Conservation (phyloP, 1,140 invertebrate genomes). For the Macrocentrus cingulum region DNA sequence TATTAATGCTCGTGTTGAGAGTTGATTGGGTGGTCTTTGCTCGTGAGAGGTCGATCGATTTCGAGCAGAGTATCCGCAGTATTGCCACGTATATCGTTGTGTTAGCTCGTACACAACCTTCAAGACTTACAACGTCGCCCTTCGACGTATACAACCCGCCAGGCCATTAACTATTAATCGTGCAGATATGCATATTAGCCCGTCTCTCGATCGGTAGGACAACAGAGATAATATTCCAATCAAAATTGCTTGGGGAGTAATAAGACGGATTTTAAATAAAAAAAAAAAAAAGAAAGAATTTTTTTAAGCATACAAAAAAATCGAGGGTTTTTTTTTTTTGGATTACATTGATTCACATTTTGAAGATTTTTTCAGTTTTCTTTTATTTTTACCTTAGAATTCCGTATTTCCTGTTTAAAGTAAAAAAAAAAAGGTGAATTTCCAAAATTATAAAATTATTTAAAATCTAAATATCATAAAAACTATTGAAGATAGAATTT, state of each 20-base stretch:
- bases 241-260: constrained; percentile 1
- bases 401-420: too few species aligned
- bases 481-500: too few species aligned
- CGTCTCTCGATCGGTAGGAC: constrained; percentile 26
- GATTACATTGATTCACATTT: too few species aligned
- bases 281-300: background rate
- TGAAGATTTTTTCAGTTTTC: too few species aligned
- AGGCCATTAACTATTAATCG: constrained; percentile 45
- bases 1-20: background rate
- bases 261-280: background rate
- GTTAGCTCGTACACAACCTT: background rate
- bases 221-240: constrained; percentile 43
- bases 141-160: constrained; percentile 21
- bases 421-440: too few species aligned
- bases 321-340: too few species aligned
- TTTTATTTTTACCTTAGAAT: too few species aligned
- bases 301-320: too few species aligned
- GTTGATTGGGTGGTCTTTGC: constrained; percentile 24
- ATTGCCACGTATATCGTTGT: background rate
- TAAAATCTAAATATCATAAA: too few species aligned
- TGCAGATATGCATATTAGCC: constrained; percentile 46
- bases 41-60: constrained; percentile 18
- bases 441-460: too few species aligned
- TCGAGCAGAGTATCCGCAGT: constrained; percentile 9
- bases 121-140: constrained; percentile 18